Evolutionary conservation across 2,888 invertebrate genomes (phyloP).

Genomic region (Corbicula japonica): DNA sequence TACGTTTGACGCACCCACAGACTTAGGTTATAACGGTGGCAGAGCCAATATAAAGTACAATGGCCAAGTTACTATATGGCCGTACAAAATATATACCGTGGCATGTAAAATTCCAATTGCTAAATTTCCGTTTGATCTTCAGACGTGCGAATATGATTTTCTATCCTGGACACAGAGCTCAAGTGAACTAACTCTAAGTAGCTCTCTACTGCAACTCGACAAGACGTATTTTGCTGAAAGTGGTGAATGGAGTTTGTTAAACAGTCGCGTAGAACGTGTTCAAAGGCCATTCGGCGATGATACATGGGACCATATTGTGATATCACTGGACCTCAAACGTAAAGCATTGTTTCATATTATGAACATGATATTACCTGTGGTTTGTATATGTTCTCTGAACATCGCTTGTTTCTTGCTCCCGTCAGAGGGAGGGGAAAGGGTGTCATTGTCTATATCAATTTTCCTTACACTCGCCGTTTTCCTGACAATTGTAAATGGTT

Average conservation of each 20-base stretch:
- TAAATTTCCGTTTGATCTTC: slow-evolving; percentile 68
- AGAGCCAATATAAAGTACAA: slow-evolving; percentile 44
- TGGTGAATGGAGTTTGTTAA: slow-evolving; percentile 52
- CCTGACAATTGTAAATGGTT: slow-evolving; percentile 62
- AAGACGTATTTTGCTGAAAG: slow-evolving; percentile 31
- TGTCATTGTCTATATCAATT: slow-evolving; percentile 51
- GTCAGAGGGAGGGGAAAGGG: slow-evolving; percentile 49
- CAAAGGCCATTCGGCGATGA: slow-evolving; percentile 21
- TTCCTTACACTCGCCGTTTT: slow-evolving; percentile 70
- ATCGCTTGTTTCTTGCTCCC: slow-evolving; percentile 56
- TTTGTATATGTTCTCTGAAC: slow-evolving; percentile 54
- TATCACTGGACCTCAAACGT: slow-evolving; percentile 26
- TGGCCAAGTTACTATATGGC: slow-evolving; percentile 54
- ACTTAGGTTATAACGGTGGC: slow-evolving; percentile 50
- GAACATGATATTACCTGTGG: slow-evolving; percentile 48
- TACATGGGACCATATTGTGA: slow-evolving; percentile 29
- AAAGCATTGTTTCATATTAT: slow-evolving; percentile 51
- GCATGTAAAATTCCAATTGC: slow-evolving; percentile 47
- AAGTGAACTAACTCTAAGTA: slow-evolving; percentile 15
- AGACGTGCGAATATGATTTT: slow-evolving; percentile 65
- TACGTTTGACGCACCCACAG: slow-evolving; percentile 55
- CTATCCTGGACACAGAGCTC: slow-evolving; percentile 53
- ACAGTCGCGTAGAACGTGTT: neutral
- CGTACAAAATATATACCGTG: slow-evolving; percentile 46
- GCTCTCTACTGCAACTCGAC: slow-evolving; percentile 3